Evolutionary conservation across 2,888 invertebrate genomes (phyloP), one percentile per base, ranked within the genome.

Genomic region (Notocelia uddmanniana): DNA sequence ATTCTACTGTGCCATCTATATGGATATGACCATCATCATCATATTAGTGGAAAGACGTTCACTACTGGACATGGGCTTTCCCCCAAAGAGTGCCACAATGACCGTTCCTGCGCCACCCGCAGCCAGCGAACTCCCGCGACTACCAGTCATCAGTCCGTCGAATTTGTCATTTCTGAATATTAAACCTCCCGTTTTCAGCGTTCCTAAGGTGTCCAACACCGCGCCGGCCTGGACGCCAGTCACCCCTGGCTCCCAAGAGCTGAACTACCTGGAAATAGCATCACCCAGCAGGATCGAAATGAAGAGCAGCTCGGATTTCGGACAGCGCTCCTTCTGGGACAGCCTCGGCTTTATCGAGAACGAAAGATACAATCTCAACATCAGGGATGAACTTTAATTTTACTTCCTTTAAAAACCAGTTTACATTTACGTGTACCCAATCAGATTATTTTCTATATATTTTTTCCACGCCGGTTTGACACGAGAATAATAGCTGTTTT

Each of bases 291-390:
- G 90, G 54, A 78, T 83, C 6, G 78, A 85, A 48, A 94, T 95
- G 90, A 90, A 90, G 69, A 80, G 85, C 5, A 86, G 85, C 70
- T 79, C 85, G 0, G 92, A 95, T 79, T 91, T 96, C 73, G 95
- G 95, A 0, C 91, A 95, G 26, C 89, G 88, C 34, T 80, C 94
- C 48, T 96, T 96, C 85, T 96, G 96, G 96, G 92, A 94, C 76
- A 91, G 89, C 10, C 89, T 96, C 0, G 93, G 94, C 0, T 94
- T 96, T 45, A 81, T 92, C 26, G 96, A 96, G 83, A 95, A 96
- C 81, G 94, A 94, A 77, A 89, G 91, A 62, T 90, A 85, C 74
- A 79, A 88, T 13, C 68, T 81, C n/a, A 80, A 80, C 71, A 26
- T 85, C 31, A 92, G 77, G 76, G 91, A 92, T 70, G 94, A 94